phyloP scores from a whole-genome alignment of 2,888 invertebrate genomes.

The Agapetus fuscipes region DNA sequence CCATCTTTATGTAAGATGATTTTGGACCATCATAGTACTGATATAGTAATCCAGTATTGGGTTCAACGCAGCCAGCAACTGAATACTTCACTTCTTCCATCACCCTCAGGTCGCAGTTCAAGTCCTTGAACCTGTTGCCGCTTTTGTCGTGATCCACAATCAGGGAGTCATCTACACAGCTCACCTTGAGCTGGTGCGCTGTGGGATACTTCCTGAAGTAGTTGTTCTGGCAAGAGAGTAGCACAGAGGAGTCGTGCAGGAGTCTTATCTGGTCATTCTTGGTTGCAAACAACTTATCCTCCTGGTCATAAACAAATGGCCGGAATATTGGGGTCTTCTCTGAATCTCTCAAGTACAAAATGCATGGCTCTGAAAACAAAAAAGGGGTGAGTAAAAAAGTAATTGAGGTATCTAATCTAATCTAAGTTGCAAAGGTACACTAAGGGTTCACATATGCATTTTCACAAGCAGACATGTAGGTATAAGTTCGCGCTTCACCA shows the following conservation, averaged over 20 bases:
- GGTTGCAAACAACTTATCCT: conserved; percentile 11
- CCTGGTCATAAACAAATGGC: conserved; percentile 13
- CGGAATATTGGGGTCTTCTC: conserved; percentile 15
- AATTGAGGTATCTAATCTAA: too few relatives aligned
- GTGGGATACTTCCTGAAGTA: conserved; percentile 14
- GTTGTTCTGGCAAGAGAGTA: conserved; percentile 16
- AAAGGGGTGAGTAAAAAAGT: too few relatives aligned
- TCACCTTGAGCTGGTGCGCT: conserved; percentile 10
- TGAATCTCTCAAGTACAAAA: conserved; percentile 11
- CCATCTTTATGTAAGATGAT: conserved; percentile 10
- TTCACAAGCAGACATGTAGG: too few relatives aligned
- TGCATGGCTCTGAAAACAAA: conserved; percentile 19
- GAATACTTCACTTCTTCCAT: conserved; percentile 15
- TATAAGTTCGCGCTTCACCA: too few relatives aligned
- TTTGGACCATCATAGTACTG: conserved; percentile 12
- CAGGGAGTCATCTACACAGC: conserved; percentile 16
- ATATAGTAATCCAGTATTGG: conserved; percentile 10
- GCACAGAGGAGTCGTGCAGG: conserved; percentile 5
- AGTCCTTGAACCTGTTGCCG: conserved; percentile 13
- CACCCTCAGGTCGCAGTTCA: conserved; percentile 18
- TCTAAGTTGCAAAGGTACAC: too few relatives aligned
- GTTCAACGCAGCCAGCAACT: conserved; percentile 8
- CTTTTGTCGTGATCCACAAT: conserved; percentile 6
- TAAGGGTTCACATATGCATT: too few relatives aligned
- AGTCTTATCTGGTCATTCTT: conserved; percentile 14